Conservation (phyloP, 1,140 invertebrate species). For the Epicauta chinensis region DNA sequence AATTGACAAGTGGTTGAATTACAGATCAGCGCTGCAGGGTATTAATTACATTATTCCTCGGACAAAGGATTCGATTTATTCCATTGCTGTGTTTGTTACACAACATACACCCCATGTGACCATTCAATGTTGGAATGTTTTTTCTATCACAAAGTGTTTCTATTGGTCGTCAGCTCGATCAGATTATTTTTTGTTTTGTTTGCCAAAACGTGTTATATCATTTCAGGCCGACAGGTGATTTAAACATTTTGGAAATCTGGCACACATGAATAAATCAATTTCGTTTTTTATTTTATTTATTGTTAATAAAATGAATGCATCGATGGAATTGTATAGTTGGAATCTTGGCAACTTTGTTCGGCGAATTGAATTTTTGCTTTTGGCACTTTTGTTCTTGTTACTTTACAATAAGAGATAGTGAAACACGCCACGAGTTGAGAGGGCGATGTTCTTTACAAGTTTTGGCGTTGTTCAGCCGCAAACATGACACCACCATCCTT, state of each 20-base stretch:
- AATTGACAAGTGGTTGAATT: conserved; percentile 15
- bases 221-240: too few relatives aligned
- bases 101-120: conserved; percentile 11
- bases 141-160: conserved; percentile 16
- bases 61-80: conserved; percentile 23
- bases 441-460: conserved; percentile 28
- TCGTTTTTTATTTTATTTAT: too few relatives aligned
- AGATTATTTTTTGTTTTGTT: conserved; percentile 3
- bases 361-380: conserved; percentile 1
- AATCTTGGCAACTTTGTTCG: too few relatives aligned
- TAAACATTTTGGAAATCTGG: too few relatives aligned
- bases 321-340: too few relatives aligned
- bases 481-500: conserved; percentile 27
- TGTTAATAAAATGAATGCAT: too few relatives aligned
- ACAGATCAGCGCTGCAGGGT: conserved; percentile 16
- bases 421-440: conserved; percentile 21
- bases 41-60: conserved; percentile 20
- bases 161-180: conserved; percentile 6
- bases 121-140: conserved; percentile 2
- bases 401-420: conserved; percentile 10
- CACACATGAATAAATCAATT: too few relatives aligned
- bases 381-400: conserved; percentile 15
- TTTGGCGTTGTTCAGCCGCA: conserved; percentile 29
- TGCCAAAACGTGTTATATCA: too few relatives aligned
- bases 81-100: conserved; percentile 8